These are phyloP conservation scores for Apoda limacodes DNA, from an alignment of 2,888 invertebrate species.

Conservation along the genomic window DNA sequence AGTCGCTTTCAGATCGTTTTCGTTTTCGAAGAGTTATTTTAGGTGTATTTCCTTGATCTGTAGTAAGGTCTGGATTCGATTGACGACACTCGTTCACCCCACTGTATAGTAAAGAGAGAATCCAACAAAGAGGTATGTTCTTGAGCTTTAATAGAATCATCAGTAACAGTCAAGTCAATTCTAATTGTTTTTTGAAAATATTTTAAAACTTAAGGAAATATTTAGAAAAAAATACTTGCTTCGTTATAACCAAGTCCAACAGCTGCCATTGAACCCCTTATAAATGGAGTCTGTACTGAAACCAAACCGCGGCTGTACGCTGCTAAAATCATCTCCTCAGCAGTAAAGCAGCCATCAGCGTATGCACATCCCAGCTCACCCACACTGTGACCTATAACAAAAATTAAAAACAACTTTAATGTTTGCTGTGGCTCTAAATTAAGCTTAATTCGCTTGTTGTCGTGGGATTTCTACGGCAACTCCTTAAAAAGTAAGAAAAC, in stretches of 20 bases:
- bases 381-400: conserved; percentile 69
- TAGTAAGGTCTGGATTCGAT: too few species aligned
- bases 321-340: conserved; percentile 82
- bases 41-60: too few species aligned
- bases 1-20: too few species aligned
- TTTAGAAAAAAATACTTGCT: conserved; percentile 31
- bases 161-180: conserved; percentile 1
- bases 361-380: conserved; percentile 83
- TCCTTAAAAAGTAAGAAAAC: too few species aligned
- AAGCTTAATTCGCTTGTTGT: too few species aligned
- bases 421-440: too few species aligned
- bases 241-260: conserved; percentile 73
- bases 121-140: not conserved
- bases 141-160: conserved; percentile 1
- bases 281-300: conserved; percentile 71
- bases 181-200: not conserved
- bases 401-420: too few species aligned
- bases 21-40: too few species aligned
- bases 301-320: conserved; percentile 83
- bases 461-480: too few species aligned
- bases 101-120: not conserved
- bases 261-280: conserved; percentile 88
- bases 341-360: conserved; percentile 75
- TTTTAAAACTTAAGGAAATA: too few species aligned
- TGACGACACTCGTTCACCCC: too few species aligned